Conservation (phyloP, 2,113 vertebrate genomes). For the Cepphus grylle region DNA sequence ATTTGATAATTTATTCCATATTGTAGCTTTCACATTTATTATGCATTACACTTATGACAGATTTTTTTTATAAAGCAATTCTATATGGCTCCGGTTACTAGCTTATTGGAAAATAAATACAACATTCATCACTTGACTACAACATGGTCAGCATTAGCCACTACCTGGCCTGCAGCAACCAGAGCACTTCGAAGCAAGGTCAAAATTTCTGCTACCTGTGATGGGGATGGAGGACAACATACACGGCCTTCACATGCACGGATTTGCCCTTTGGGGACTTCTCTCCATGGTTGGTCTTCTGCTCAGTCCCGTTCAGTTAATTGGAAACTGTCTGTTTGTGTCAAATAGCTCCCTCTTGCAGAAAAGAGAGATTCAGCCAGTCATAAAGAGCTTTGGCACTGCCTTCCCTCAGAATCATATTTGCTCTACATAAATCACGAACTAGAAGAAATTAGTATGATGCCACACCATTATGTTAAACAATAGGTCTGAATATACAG, state of each 20-base stretch:
- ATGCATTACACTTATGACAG: not conserved
- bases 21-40: slow-evolving; percentile 26
- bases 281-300: not conserved
- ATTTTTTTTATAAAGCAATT: not conserved
- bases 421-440: not conserved
- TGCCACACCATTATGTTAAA: not conserved
- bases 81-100: not conserved
- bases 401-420: not conserved
- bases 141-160: not conserved
- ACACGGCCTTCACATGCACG: not conserved
- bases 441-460: fast-evolving
- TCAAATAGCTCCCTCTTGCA: not conserved
- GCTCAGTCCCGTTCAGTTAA: not conserved
- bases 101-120: not conserved
- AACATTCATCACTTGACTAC: not conserved
- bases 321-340: not conserved
- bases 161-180: not conserved
- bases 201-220: not conserved
- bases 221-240: fast-evolving
- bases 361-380: not conserved
- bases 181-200: not conserved
- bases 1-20: slow-evolving; percentile 37
- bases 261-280: not conserved
- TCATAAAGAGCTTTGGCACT: not conserved
- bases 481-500: not conserved